Percentiles rank a stretch among this genome's conserved stretches.
Conservation (phyloP, 1,140 invertebrate genomes). For the Diorhabda carinulata region DNA sequence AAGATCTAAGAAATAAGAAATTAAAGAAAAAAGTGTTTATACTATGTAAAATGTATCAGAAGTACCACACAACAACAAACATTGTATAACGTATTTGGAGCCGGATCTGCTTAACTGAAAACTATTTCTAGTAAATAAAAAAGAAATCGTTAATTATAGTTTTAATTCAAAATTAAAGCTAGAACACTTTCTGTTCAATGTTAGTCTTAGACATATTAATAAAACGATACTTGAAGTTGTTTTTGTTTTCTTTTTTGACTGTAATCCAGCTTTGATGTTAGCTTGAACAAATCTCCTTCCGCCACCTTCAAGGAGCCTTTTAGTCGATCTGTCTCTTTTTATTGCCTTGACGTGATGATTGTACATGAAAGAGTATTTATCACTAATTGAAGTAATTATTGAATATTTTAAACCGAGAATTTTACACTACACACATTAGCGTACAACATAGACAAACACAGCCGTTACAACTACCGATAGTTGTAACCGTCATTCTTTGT, state of each 20-base stretch:
- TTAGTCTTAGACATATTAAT: not conserved
- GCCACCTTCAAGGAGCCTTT: not conserved
- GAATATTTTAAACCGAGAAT: not conserved
- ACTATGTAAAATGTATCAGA: no score
- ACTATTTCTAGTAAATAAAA: no score
- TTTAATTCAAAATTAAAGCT: not conserved
- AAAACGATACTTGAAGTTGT: conserved; percentile 2
- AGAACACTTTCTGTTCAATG: not conserved
- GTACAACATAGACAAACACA: no score
- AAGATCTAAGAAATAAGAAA: no score
- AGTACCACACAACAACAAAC: no score
- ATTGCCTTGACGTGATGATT: not conserved
- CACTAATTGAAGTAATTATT: conserved; percentile 1
- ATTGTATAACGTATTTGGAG: no score
- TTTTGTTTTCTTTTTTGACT: not conserved
- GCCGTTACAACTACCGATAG: no score
- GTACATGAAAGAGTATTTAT: not conserved
- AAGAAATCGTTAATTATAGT: not conserved
- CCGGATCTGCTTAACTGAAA: no score
- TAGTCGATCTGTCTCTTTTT: not conserved
- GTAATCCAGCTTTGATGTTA: not conserved
- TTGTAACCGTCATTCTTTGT: no score
- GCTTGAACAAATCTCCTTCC: not conserved
- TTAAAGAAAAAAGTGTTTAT: no score
- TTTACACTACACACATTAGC: no score